Conservation (phyloP, 2,113 vertebrate species). For the Phyllostomus discolor region DNA sequence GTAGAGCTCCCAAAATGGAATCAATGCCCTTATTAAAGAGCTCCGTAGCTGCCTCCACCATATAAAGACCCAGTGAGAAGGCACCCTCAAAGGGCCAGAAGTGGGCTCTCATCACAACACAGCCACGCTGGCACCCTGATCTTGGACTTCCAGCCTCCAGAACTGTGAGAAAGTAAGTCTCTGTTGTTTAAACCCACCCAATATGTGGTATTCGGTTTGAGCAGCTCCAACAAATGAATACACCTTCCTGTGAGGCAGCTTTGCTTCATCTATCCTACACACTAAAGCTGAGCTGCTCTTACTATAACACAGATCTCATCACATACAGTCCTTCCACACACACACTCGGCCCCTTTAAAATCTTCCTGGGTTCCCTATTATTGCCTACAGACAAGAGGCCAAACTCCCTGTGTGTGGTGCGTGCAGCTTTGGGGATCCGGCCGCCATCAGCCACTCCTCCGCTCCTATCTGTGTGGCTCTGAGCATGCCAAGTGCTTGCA, state of each 20-base stretch:
- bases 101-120: background rate
- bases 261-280: background rate
- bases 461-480: background rate
- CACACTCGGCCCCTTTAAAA: background rate
- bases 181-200: background rate
- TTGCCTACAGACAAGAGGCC: background rate
- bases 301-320: background rate
- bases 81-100: background rate
- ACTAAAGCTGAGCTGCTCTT: background rate
- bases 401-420: background rate
- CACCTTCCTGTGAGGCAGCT: background rate
- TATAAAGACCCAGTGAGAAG: background rate
- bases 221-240: background rate
- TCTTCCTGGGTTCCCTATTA: background rate
- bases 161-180: background rate
- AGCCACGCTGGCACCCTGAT: background rate
- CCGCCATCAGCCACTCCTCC: background rate
- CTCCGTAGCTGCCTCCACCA: background rate
- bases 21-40: background rate
- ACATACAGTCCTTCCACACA: background rate
- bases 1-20: background rate
- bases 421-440: background rate
- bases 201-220: background rate
- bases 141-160: background rate
- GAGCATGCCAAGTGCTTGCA: background rate